Percentiles rank a stretch among this genome's conserved stretches.
These are phyloP conservation scores for Oscheius myriophilus DNA, from an alignment of 2,888 invertebrate species.

Conservation along the genomic window DNA sequence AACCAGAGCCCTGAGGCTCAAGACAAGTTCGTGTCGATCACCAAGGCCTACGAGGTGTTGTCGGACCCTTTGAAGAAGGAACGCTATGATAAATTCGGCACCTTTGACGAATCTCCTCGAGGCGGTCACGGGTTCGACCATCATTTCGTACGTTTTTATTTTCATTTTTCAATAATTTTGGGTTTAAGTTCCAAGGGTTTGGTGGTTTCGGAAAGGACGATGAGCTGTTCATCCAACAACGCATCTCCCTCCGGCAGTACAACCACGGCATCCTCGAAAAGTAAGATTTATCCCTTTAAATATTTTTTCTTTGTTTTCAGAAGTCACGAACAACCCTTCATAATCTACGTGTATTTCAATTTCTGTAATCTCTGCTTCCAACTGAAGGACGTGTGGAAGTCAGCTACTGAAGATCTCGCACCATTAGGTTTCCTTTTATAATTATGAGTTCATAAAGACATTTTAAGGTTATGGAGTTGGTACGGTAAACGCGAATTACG, in stretches of 20 bases:
- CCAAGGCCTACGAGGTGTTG: conserved; percentile 66
- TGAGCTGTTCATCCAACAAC: conserved; percentile 58
- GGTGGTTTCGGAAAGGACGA: conserved; percentile 30
- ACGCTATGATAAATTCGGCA: conserved; percentile 64
- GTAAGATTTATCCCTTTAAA: conserved; percentile 14
- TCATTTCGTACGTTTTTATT: conserved; percentile 53
- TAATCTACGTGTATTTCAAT: conserved; percentile 73
- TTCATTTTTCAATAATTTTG: not conserved
- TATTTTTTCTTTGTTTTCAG: no score
- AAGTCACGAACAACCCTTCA: conserved; percentile 72
- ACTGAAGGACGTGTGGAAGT: conserved; percentile 72
- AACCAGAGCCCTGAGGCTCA: conserved; percentile 59
- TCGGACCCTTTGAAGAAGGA: conserved; percentile 55
- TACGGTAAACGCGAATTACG: conserved; percentile 71
- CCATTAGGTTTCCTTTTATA: conserved; percentile 69
- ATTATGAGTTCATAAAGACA: not conserved
- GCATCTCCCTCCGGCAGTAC: conserved; percentile 59
- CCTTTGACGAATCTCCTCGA: conserved; percentile 58
- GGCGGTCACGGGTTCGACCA: conserved; percentile 41
- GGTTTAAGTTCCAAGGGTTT: conserved; percentile 41
- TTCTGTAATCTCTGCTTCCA: conserved; percentile 73
- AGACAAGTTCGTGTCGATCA: conserved; percentile 64
- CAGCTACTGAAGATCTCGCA: conserved; percentile 72
- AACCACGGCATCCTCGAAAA: conserved; percentile 58
- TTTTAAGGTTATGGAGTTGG: conserved; percentile 73